A percentile compares a stretch with the other conserved stretches of the same genome.
These are phyloP conservation scores for Cephalopholis sonnerati DNA, from an alignment of 2,113 vertebrate genomes.

Conservation along the genomic window DNA sequence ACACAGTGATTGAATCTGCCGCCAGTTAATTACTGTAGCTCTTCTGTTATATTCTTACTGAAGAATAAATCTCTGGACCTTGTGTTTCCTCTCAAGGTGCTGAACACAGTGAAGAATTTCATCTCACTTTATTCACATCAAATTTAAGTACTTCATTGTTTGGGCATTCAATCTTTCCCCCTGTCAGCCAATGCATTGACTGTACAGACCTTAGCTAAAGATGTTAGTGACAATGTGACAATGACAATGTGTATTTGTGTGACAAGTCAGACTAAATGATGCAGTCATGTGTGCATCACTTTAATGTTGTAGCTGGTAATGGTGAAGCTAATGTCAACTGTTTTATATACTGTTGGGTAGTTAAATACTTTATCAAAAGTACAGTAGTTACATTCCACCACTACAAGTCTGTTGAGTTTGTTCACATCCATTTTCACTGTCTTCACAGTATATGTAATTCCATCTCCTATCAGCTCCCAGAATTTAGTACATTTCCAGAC, in stretches of 20 bases:
- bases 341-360: too few species aligned
- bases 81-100: neutral
- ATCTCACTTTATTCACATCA: neutral
- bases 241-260: neutral
- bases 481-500: neutral
- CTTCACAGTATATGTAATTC: neutral
- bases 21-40: conserved; percentile 7
- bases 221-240: neutral
- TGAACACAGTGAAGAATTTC: neutral
- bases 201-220: neutral
- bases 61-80: neutral
- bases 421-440: neutral
- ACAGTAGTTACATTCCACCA: too few species aligned
- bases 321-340: too few species aligned
- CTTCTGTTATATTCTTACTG: neutral
- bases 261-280: neutral
- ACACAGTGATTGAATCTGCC: neutral
- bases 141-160: neutral
- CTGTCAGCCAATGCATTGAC: neutral
- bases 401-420: neutral
- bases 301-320: too few species aligned
- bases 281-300: too few species aligned
- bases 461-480: neutral
- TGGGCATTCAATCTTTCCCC: neutral
- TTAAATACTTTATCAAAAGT: too few species aligned